Evolutionary conservation across 37 sponge, comb jelly and placozoan genomes (phyloP).

Genomic region (Cliona cf. orientalis): DNA sequence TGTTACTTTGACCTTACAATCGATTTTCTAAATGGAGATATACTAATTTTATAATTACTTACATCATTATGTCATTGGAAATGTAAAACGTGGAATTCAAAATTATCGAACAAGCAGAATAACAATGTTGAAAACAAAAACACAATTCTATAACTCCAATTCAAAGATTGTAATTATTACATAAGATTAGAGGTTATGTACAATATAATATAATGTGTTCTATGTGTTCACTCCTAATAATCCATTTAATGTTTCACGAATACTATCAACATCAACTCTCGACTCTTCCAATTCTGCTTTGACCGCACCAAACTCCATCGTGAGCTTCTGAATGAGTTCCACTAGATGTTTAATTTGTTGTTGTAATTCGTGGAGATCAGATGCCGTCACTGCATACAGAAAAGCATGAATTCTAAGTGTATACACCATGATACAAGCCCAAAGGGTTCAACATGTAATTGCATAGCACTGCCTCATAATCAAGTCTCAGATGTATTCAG

Average conservation of each 20-base stretch:
- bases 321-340: conserved; percentile 19
- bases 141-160: no score
- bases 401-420: no score
- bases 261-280: conserved; percentile 9
- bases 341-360: conserved; percentile 19
- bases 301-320: conserved; percentile 17
- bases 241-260: conserved; percentile 4
- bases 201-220: no score
- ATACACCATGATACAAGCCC: no score
- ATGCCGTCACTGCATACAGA: background rate
- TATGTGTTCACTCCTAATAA: background rate
- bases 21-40: conserved; percentile 28
- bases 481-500: no score
- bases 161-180: no score
- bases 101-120: no score
- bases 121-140: no score
- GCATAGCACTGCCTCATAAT: no score
- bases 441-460: no score
- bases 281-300: conserved; percentile 35
- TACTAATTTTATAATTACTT: conserved; percentile 5
- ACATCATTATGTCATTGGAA: background rate
- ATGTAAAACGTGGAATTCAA: no score
- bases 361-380: conserved; percentile 3
- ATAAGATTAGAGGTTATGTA: no score
- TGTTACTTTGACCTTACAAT: conserved; percentile 19